A percentile compares a stretch with the other conserved stretches of the same genome.
Conservation (phyloP, 35 echinoderm and acorn worm genomes). For the Anneissia japonica region DNA sequence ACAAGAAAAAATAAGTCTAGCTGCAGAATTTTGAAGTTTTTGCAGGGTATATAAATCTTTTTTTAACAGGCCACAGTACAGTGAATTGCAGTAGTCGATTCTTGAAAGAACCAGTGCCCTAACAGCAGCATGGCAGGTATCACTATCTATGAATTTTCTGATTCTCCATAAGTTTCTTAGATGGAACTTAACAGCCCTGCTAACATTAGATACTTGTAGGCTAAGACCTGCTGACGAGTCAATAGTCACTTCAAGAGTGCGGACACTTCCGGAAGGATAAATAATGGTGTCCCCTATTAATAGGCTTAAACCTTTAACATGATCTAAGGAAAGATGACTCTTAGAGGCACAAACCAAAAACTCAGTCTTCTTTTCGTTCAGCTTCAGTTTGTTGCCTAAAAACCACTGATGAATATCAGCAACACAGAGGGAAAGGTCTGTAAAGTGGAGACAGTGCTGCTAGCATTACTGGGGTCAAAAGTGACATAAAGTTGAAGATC, state of each 20-base stretch:
- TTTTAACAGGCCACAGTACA: too few species aligned
- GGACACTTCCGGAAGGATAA: background rate
- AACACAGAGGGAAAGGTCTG: background rate
- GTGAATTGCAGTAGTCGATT: too few species aligned
- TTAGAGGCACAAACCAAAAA: conserved; percentile 5
- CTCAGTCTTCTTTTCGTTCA: conserved; percentile 38
- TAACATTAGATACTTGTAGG: too few species aligned
- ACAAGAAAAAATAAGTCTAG: too few species aligned
- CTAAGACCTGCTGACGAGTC: too few species aligned
- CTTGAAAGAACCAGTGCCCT: too few species aligned
- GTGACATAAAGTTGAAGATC: background rate
- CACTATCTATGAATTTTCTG: too few species aligned
- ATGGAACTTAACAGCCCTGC: too few species aligned
- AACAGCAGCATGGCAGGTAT: too few species aligned
- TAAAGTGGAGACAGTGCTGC: background rate
- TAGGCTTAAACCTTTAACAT: background rate
- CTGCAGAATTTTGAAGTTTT: too few species aligned
- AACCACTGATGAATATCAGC: background rate
- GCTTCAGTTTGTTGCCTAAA: conserved; percentile 2
- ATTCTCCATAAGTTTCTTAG: too few species aligned
- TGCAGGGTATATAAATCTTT: too few species aligned
- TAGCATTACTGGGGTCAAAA: background rate
- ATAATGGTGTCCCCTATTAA: background rate
- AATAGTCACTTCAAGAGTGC: conserved; percentile 24
- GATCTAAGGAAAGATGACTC: background rate